Conservation (phyloP, 2,797 vertebrate species). For the Enoplosus armatus region DNA sequence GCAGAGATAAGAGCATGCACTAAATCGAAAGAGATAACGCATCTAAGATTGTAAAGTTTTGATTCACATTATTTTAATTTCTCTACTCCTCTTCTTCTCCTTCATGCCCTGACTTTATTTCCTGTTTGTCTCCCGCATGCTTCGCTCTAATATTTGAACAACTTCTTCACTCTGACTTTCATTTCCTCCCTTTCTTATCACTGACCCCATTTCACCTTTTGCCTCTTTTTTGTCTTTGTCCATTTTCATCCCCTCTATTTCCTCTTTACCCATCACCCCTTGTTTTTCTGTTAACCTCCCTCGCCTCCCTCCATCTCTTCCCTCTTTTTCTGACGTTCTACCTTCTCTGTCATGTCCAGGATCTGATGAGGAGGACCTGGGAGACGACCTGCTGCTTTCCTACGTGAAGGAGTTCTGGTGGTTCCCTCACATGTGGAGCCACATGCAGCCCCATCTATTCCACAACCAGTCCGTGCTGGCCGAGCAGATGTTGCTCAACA, state of each 20-base stretch:
- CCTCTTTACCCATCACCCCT: slow-evolving; percentile 11
- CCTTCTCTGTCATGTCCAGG: slow-evolving; percentile 78
- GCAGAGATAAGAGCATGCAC: slow-evolving; percentile 15
- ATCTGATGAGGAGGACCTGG: slow-evolving; percentile 96
- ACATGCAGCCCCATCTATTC: slow-evolving; percentile 98
- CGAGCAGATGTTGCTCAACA: slow-evolving; percentile 99
- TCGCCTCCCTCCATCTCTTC: background rate
- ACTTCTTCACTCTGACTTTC: slow-evolving; percentile 38
- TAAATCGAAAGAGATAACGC: slow-evolving; percentile 7
- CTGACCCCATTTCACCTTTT: slow-evolving; percentile 45
- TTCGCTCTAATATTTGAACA: slow-evolving; percentile 48
- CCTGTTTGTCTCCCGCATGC: slow-evolving; percentile 25
- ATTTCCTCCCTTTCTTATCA: slow-evolving; percentile 59
- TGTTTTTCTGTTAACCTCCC: background rate
- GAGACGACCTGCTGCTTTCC: slow-evolving; percentile 95
- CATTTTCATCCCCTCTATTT: slow-evolving; percentile 54
- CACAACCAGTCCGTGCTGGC: slow-evolving; percentile 98
- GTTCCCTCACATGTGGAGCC: slow-evolving; percentile 97
- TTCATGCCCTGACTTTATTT: slow-evolving; percentile 12
- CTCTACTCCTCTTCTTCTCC: background rate
- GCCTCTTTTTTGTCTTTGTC: slow-evolving; percentile 32
- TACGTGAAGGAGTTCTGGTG: slow-evolving; percentile 97
- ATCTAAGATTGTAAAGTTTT: slow-evolving; percentile 9
- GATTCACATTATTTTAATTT: slow-evolving; percentile 7
- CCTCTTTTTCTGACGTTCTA: background rate